Evolutionary conservation across 2,113 vertebrate species (phyloP).

Genomic region (Myotis yumanensis): DNA sequence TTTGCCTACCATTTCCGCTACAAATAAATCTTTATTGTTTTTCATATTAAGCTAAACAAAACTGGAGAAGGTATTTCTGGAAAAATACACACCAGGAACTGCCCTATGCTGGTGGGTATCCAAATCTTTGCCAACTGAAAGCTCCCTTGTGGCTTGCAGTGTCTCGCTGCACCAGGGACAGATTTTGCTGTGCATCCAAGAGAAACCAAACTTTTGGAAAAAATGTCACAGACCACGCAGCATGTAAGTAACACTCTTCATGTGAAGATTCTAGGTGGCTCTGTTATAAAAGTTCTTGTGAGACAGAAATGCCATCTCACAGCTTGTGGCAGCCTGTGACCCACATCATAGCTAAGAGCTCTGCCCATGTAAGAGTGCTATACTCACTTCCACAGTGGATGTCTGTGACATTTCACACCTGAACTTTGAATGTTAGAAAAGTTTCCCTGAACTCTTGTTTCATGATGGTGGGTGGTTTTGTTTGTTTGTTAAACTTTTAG

Average conservation of each 20-base stretch:
- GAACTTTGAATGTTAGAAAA: neutral
- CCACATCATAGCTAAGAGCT: neutral
- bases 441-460: neutral
- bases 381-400: neutral
- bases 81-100: neutral
- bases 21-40: conserved; percentile 48
- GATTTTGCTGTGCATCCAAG: neutral
- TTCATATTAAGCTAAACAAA: neutral
- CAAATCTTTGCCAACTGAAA: neutral
- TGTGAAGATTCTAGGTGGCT: neutral
- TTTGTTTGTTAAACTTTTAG: conserved; percentile 45
- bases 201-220: conserved; percentile 39
- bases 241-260: neutral
- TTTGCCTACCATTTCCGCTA: conserved; percentile 18
- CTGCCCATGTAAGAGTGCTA: neutral
- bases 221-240: neutral
- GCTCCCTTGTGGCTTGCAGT: neutral
- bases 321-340: neutral
- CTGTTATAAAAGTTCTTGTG: neutral
- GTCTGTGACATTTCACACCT: conserved; percentile 1
- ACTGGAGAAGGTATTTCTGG: neutral
- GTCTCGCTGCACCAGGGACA: neutral
- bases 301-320: conserved; percentile 17
- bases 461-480: neutral
- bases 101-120: neutral